A percentile compares a stretch with the other conserved stretches of the same genome.
Evolutionary conservation across 2,797 vertebrate genomes (phyloP).

Genomic region (Hydrophis major): DNA sequence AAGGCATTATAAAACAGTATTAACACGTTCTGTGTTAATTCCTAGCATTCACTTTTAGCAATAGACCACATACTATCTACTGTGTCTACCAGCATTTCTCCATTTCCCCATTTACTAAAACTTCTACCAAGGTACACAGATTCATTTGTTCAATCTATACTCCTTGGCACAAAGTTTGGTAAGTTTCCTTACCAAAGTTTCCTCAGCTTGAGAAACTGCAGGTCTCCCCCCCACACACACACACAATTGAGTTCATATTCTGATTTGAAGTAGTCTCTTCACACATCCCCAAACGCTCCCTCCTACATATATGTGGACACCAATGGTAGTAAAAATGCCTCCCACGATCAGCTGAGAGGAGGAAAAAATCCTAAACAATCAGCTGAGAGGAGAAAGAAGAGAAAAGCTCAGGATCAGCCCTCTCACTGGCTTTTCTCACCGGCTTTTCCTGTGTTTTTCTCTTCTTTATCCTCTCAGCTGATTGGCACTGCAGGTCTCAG

Average conservation of each 20-base stretch:
- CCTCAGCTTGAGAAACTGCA: not conserved
- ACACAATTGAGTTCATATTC: not conserved
- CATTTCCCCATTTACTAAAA: not conserved
- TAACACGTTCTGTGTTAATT: not conserved
- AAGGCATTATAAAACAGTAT: not conserved
- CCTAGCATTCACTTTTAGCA: not conserved
- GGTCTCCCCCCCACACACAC: no score
- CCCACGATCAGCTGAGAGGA: no score
- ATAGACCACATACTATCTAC: not conserved
- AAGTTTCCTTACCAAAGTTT: no score
- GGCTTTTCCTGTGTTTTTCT: no score
- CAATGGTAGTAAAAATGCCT: no score
- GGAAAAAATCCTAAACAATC: no score
- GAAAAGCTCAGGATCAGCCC: no score
- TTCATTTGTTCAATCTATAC: not conserved
- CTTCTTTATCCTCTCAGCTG: no score
- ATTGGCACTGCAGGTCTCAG: no score
- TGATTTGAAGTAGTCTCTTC: not conserved
- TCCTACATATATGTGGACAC: not conserved
- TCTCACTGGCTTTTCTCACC: no score
- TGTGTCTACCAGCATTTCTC: not conserved
- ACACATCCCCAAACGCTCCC: not conserved
- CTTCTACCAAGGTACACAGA: not conserved
- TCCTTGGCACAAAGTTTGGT: not conserved
- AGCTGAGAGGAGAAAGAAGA: no score